Evolutionary conservation across 2,888 invertebrate genomes (phyloP).

Genomic region (Hypercompe scribonia): DNA sequence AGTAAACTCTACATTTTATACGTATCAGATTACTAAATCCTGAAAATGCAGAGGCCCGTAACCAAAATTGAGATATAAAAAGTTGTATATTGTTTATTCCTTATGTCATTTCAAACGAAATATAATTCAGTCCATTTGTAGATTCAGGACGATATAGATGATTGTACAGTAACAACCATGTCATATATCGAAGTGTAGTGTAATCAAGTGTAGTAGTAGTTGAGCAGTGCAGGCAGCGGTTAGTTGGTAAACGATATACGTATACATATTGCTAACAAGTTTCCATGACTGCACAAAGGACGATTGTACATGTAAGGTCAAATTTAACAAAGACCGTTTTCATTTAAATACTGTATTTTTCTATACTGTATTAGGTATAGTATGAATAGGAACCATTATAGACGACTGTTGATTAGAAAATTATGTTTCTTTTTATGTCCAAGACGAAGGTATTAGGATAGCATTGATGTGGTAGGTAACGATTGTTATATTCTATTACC

Average conservation of each 20-base stretch:
- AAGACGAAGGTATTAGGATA: background rate
- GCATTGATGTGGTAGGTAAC: background rate
- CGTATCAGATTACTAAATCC: background rate
- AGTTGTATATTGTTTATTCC: background rate
- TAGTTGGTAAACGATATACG: constrained; percentile 8
- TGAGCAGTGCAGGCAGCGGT: background rate
- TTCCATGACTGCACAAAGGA: constrained; percentile 46
- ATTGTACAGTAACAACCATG: background rate
- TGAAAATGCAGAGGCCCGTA: background rate
- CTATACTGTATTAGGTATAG: constrained; percentile 15
- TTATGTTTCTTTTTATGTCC: background rate
- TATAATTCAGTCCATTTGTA: background rate
- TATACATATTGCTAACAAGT: constrained; percentile 30
- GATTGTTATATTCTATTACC: background rate
- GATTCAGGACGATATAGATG: background rate
- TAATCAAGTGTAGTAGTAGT: background rate
- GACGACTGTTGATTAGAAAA: background rate
- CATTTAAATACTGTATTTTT: constrained; percentile 31
- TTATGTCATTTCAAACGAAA: background rate
- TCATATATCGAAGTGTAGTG: background rate
- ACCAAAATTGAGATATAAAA: background rate
- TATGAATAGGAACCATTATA: constrained; percentile 31
- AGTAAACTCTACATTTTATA: background rate
- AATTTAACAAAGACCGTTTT: constrained; percentile 47
- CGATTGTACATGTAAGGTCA: constrained; percentile 49